Conservation (phyloP, 2,888 invertebrate genomes). For the Notodonta ziczac region DNA sequence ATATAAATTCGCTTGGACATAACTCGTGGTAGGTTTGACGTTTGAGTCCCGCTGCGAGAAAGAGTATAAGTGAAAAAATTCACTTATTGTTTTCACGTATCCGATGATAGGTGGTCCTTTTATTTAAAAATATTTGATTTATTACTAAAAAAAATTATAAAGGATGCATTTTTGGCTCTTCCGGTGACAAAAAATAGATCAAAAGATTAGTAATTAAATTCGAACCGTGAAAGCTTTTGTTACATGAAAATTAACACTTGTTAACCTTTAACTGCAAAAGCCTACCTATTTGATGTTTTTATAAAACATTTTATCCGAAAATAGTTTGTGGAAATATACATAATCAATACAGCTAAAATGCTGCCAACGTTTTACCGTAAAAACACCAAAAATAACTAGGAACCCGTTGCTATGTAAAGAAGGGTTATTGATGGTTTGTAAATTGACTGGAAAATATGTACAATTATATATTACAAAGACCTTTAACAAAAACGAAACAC, state of each 20-base stretch:
- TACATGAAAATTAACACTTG: too few relatives aligned
- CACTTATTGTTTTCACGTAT: conserved; percentile 51
- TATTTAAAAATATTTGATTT: conserved; percentile 52
- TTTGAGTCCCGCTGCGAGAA: conserved; percentile 47
- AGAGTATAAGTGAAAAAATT: conserved; percentile 46
- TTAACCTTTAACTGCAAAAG: too few relatives aligned
- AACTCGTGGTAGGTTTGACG: conserved; percentile 22
- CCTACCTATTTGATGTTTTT: too few relatives aligned
- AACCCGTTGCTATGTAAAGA: too few relatives aligned
- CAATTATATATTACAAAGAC: background rate
- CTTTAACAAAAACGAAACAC: background rate
- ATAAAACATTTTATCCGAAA: too few relatives aligned
- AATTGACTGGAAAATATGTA: too few relatives aligned
- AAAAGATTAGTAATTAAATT: conserved; percentile 19
- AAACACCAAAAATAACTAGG: too few relatives aligned
- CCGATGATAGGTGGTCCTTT: conserved; percentile 56
- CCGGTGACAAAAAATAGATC: conserved; percentile 37
- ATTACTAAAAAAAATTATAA: conserved; percentile 37
- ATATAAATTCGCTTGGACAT: background rate
- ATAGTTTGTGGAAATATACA: too few relatives aligned
- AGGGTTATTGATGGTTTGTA: too few relatives aligned
- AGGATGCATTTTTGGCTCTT: conserved; percentile 38
- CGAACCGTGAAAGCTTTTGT: background rate
- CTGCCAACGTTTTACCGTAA: too few relatives aligned
- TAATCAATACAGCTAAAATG: too few relatives aligned